phyloP scores from a whole-genome alignment of 2,113 vertebrate species.

The Elaphurus davidianus region DNA sequence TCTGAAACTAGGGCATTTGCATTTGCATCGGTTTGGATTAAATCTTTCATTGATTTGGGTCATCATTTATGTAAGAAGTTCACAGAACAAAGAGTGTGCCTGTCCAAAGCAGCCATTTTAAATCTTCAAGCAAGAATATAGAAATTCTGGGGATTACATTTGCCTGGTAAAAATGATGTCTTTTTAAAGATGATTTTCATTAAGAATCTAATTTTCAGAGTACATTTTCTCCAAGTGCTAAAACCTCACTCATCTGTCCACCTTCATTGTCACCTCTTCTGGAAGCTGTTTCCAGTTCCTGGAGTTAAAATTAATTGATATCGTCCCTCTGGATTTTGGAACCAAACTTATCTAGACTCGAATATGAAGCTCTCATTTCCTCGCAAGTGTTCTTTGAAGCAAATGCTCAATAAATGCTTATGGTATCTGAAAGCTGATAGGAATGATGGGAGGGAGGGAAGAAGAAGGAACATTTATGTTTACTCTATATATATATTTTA shows the following conservation, averaged over 20 bases:
- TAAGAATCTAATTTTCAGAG: not conserved
- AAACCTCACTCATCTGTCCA: not conserved
- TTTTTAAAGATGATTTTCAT: not conserved
- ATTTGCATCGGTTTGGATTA: constrained; percentile 30
- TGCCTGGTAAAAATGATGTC: not conserved
- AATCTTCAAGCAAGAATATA: not conserved
- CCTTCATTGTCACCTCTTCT: not conserved
- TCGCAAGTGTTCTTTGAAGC: not conserved
- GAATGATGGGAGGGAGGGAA: not conserved
- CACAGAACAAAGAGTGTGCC: constrained; percentile 13
- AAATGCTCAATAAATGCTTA: not conserved
- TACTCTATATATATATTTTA: not conserved
- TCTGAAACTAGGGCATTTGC: constrained; percentile 14
- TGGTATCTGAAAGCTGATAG: not conserved
- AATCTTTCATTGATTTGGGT: constrained; percentile 51
- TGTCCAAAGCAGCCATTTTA: not conserved
- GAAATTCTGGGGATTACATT: not conserved
- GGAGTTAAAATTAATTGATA: not conserved
- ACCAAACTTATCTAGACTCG: not conserved
- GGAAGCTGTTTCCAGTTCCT: not conserved
- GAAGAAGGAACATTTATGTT: not conserved
- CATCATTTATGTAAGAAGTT: constrained; percentile 57
- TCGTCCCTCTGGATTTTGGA: not conserved
- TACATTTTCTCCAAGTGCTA: not conserved
- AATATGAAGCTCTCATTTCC: not conserved